Evolutionary conservation across 2,797 vertebrate species (phyloP), one percentile per base, ranked within the genome.

Genomic region (Lateolabrax maculatus): DNA sequence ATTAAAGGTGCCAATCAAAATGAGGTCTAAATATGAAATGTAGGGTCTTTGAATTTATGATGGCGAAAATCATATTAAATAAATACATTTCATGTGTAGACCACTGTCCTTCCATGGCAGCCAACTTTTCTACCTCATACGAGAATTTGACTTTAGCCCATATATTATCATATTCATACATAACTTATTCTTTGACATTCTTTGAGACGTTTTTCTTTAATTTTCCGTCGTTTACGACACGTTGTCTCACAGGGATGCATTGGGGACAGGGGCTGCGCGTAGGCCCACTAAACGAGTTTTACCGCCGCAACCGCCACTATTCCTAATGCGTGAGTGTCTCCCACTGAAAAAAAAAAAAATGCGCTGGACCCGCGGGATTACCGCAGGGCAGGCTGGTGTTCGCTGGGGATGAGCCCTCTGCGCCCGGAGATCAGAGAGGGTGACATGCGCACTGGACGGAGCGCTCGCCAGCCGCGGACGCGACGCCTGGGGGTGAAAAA

Each of bases 381-480:
- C 51, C 12, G 53, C 0, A 21, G 83, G 51, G 53, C 0, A 21
- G 83, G 51, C 58, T 51, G 31, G 57, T 41, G 67, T 55, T 77
- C 76, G 52, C 60, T 36, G 68, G 82, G 81, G 88, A 91, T 86
- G 91, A 92, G 83, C 82, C 77, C 81, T 82, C 6, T 70, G 79
- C 51, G 86, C 62, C 71, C 83, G 79, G 31, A 89, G 92, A 92
- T 92, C 94, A 92, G 61, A 92, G 61, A 84, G 76, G 85, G 85
- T 84, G 91, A 91, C 92, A 90, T 93, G 94, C 93, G 93, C 93
- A 93, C 73, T 93, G 77, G 80, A 19, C 65, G 60, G 68, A 53
- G 77, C 83, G 77, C 83, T 66, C 78, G 18, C 58, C 29, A 83
- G 83, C 71, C 65, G 79, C 80, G 78, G 79, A 80, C 87, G 43